These are phyloP conservation scores for Rhagoletis zephyria DNA, from an alignment of 1,140 invertebrate species.

Conservation along the genomic window DNA sequence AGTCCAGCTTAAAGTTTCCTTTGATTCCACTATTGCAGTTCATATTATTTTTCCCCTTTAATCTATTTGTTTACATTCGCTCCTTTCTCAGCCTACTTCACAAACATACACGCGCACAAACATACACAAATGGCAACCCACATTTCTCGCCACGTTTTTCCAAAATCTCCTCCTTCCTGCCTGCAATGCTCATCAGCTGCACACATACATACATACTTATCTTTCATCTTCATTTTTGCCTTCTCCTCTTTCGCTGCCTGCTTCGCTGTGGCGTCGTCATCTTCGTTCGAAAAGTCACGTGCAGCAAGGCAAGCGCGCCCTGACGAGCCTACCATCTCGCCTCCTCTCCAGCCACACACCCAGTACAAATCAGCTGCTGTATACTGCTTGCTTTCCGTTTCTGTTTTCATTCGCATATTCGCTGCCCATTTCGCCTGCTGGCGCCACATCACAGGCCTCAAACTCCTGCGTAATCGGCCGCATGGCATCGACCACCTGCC, in stretches of 20 bases:
- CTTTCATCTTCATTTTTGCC: background rate
- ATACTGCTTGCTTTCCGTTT: background rate
- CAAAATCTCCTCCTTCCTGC: too few relatives aligned
- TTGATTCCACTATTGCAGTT: background rate
- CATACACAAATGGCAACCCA: background rate
- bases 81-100: background rate
- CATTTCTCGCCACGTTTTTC: too few relatives aligned
- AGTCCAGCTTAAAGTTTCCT: background rate
- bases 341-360: background rate
- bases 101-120: background rate
- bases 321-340: slow-evolving; percentile 22
- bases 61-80: background rate
- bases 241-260: background rate
- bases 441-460: background rate
- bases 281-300: slow-evolving; percentile 11
- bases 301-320: background rate
- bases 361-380: background rate
- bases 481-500: background rate
- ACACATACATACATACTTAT: too few relatives aligned
- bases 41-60: background rate
- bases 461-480: background rate
- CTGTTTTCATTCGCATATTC: slow-evolving; percentile 30
- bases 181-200: background rate
- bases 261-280: background rate
- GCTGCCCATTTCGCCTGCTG: background rate